These are phyloP conservation scores for Brachypodius melanocephalos DNA, from an alignment of 2,113 vertebrate genomes.

Conservation along the genomic window DNA sequence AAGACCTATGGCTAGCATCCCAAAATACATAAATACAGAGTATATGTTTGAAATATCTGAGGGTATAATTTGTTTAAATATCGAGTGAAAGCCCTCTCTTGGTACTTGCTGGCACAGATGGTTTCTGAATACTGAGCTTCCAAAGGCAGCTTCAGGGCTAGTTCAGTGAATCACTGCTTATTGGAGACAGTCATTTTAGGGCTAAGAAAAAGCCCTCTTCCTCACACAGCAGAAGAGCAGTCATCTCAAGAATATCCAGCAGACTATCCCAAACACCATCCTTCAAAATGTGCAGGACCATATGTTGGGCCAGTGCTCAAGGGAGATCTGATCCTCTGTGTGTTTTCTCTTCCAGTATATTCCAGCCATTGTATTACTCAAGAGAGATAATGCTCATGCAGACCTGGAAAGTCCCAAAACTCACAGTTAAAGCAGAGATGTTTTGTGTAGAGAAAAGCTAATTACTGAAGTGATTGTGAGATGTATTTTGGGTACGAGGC, in stretches of 20 bases:
- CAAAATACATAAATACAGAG: constrained; percentile 49
- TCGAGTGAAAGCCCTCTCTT: constrained; percentile 61
- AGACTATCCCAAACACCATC: background rate
- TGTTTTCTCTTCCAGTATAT: background rate
- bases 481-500: background rate
- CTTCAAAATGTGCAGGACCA: background rate
- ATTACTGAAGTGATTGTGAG: background rate
- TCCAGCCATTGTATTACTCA: background rate
- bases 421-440: background rate
- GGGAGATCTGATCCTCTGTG: background rate
- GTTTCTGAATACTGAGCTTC: constrained; percentile 66
- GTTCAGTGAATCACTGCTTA: constrained; percentile 57
- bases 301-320: background rate
- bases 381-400: background rate
- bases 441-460: constrained; percentile 2
- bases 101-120: constrained; percentile 70
- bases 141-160: constrained; percentile 59
- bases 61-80: constrained; percentile 64
- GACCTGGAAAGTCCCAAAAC: background rate
- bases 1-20: constrained; percentile 39
- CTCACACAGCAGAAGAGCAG: background rate
- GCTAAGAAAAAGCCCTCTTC: constrained; percentile 26
- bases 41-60: constrained; percentile 55
- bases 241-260: background rate
- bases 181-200: constrained; percentile 43